Evolutionary conservation across 2,888 invertebrate genomes (phyloP).

Genomic region (Lucinisca nassula): DNA sequence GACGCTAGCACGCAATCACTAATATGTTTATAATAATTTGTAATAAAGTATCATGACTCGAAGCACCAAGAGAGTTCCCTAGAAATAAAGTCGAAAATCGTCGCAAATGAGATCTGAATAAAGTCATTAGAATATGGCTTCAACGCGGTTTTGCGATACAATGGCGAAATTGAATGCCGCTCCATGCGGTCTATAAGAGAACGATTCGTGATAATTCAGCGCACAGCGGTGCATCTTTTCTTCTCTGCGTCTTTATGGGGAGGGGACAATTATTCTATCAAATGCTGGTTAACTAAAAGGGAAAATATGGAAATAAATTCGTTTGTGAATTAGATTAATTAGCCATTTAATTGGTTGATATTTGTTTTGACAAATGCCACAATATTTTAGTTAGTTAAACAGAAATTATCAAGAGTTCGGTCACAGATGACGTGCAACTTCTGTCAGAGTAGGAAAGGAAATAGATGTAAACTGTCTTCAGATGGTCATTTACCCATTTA

Average conservation of each 20-base stretch:
- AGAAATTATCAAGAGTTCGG: neutral
- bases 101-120: constrained; percentile 75
- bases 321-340: constrained; percentile 52
- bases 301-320: constrained; percentile 71
- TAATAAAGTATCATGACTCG: constrained; percentile 75
- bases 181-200: constrained; percentile 3
- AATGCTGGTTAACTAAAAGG: constrained; percentile 68
- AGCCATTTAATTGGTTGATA: constrained; percentile 54
- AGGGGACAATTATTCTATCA: constrained; percentile 64
- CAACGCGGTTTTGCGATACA: constrained; percentile 48
- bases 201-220: constrained; percentile 4
- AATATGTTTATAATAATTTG: constrained; percentile 80
- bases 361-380: constrained; percentile 53
- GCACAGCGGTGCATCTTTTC: constrained; percentile 61
- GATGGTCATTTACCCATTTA: too few relatives aligned
- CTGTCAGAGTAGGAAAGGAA: neutral
- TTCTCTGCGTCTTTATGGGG: constrained; percentile 41
- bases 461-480: neutral
- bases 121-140: constrained; percentile 72
- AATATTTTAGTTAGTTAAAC: constrained; percentile 30
- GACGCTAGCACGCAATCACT: constrained; percentile 72
- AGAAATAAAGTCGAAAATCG: constrained; percentile 72
- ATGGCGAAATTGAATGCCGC: constrained; percentile 37
- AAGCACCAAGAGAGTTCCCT: constrained; percentile 66
- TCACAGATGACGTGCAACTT: neutral